These are phyloP conservation scores for Asteroscopus sphinx DNA, from an alignment of 2,888 invertebrate genomes.

Conservation along the genomic window DNA sequence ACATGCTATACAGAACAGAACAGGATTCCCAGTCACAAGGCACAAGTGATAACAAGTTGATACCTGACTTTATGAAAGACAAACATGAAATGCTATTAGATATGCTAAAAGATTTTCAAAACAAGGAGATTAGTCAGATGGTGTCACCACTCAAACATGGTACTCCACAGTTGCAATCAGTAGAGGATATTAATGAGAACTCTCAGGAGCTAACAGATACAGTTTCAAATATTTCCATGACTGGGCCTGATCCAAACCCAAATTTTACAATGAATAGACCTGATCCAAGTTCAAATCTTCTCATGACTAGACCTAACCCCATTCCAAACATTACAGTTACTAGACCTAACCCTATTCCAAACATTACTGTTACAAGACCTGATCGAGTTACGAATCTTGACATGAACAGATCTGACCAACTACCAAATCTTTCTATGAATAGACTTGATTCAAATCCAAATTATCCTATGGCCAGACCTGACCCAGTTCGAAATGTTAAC, in stretches of 20 bases:
- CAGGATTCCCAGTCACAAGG: conserved; percentile 47
- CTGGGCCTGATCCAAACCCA: conserved; percentile 25
- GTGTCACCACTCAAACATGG: conserved; percentile 50
- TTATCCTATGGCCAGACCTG: conserved; percentile 18
- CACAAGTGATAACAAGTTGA: conserved; percentile 44
- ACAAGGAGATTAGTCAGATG: conserved; percentile 58
- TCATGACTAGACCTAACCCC: conserved; percentile 6
- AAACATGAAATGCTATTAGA: conserved; percentile 74
- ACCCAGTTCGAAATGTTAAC: conserved; percentile 18
- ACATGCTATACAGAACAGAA: conserved; percentile 66
- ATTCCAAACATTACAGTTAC: not conserved
- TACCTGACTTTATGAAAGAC: conserved; percentile 65
- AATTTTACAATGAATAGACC: not conserved
- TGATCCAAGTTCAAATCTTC: conserved; percentile 3
- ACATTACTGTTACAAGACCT: conserved; percentile 22
- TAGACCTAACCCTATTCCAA: conserved; percentile 34
- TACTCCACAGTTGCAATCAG: conserved; percentile 34
- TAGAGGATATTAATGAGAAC: conserved; percentile 36
- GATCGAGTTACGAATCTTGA: conserved; percentile 54
- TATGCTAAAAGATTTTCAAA: conserved; percentile 73
- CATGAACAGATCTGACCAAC: conserved; percentile 19
- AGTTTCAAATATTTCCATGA: conserved; percentile 8
- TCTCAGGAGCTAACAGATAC: conserved; percentile 18
- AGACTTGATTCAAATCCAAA: conserved; percentile 7
- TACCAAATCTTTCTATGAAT: conserved; percentile 12